Percentiles rank a stretch among this genome's conserved stretches.
Conservation (phyloP, 2,113 vertebrate genomes). For the Zosterops pallidus region DNA sequence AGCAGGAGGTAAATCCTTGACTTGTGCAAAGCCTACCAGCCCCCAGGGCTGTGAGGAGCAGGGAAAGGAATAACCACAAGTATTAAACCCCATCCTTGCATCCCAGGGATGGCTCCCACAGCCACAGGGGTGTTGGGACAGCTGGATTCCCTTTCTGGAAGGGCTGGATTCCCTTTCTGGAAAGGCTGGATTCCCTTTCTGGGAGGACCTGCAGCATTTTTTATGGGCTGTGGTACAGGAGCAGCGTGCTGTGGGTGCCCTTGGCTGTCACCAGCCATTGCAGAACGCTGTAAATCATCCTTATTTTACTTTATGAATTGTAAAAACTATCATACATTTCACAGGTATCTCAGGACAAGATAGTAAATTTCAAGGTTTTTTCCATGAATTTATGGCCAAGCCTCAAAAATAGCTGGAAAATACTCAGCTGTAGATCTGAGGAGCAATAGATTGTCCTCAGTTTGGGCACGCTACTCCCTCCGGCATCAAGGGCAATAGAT, state of each 20-base stretch:
- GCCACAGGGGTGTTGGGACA: background rate
- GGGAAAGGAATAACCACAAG: background rate
- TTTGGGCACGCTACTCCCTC: background rate
- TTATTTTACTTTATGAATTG: slow-evolving; percentile 59
- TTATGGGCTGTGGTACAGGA: background rate
- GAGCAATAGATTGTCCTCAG: background rate
- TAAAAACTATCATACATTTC: slow-evolving; percentile 56
- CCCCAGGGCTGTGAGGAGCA: background rate
- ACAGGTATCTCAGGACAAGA: slow-evolving; percentile 48
- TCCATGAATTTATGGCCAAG: slow-evolving; percentile 25
- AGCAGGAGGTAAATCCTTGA: background rate
- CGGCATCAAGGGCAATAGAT: background rate
- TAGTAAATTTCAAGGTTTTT: slow-evolving; percentile 37
- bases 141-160: background rate
- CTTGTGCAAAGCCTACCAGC: background rate
- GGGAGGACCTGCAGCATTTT: background rate
- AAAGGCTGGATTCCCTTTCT: background rate
- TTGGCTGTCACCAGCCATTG: slow-evolving; percentile 30
- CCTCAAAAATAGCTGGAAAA: background rate
- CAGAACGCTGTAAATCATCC: slow-evolving; percentile 37
- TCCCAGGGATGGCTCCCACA: background rate
- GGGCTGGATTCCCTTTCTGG: background rate
- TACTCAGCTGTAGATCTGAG: background rate
- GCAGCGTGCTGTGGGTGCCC: background rate
- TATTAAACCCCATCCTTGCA: background rate